Evolutionary conservation across 2,113 vertebrate species (phyloP).

Genomic region (Girardinichthys multiradiatus): DNA sequence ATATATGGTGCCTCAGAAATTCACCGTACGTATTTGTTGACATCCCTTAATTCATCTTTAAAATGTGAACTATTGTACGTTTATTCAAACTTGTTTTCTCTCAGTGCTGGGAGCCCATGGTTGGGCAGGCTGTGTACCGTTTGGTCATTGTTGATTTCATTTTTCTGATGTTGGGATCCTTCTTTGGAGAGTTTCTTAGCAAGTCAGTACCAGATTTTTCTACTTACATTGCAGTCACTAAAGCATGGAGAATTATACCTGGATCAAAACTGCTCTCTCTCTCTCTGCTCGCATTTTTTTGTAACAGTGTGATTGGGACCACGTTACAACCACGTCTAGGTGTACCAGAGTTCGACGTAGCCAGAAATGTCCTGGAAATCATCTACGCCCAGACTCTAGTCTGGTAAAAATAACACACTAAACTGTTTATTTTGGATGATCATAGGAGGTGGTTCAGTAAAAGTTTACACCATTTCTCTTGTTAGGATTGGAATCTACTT

Average conservation of each 20-base stretch:
- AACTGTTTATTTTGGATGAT: not conserved
- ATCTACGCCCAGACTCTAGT: slow-evolving; percentile 93
- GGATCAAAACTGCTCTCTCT: not conserved
- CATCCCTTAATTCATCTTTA: not conserved
- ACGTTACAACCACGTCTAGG: slow-evolving; percentile 76
- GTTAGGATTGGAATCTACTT: slow-evolving; percentile 94
- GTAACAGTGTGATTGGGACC: slow-evolving; percentile 85
- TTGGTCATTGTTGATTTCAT: slow-evolving; percentile 92
- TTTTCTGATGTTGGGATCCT: slow-evolving; percentile 88
- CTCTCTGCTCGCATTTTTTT: slow-evolving; percentile 21
- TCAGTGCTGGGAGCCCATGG: slow-evolving; percentile 93
- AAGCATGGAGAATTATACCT: not conserved
- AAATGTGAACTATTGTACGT: not conserved
- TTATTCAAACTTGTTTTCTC: slow-evolving; percentile 2
- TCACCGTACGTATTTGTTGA: slow-evolving; percentile 51
- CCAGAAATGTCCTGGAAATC: slow-evolving; percentile 91
- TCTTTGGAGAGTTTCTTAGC: slow-evolving; percentile 92
- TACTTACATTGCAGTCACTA: not conserved
- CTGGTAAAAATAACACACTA: slow-evolving; percentile 79
- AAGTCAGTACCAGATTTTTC: slow-evolving; percentile 79
- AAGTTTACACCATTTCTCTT: slow-evolving; percentile 25
- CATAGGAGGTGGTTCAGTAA: not conserved
- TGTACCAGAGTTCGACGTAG: slow-evolving; percentile 92
- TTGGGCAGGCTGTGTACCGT: slow-evolving; percentile 93
- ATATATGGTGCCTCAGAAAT: slow-evolving; percentile 68